Evolutionary conservation across 2,113 vertebrate species (phyloP).

Genomic region (Otis tarda): DNA sequence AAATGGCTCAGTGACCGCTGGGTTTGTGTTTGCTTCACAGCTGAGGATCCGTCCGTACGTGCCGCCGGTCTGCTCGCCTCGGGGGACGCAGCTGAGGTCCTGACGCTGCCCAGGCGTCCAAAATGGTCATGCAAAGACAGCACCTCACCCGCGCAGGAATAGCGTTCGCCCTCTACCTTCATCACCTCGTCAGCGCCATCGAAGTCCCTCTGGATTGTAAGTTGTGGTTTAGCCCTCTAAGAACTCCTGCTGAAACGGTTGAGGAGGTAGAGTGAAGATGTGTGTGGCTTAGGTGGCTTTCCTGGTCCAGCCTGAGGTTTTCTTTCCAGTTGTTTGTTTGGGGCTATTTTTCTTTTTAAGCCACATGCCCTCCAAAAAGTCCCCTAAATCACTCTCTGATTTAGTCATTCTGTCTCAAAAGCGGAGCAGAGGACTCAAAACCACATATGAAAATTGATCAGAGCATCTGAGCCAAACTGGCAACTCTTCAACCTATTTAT

Average conservation of each 20-base stretch:
- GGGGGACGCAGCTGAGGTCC: neutral
- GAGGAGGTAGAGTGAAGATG: neutral
- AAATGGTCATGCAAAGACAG: constrained; percentile 78
- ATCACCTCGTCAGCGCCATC: constrained; percentile 76
- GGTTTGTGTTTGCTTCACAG: constrained; percentile 42
- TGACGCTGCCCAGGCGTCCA: constrained; percentile 16
- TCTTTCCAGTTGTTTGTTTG: neutral
- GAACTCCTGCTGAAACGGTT: fast-evolving
- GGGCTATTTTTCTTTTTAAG: neutral
- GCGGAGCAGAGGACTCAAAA: neutral
- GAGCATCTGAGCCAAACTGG: neutral
- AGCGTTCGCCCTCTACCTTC: constrained; percentile 77
- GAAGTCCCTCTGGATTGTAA: constrained; percentile 92
- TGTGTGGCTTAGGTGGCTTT: fast-evolving
- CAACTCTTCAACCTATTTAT: neutral
- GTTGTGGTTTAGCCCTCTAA: constrained; percentile 36
- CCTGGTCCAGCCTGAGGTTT: neutral
- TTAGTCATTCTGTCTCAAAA: neutral
- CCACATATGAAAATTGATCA: neutral
- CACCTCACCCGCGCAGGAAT: constrained; percentile 53
- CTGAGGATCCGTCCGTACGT: constrained; percentile 19
- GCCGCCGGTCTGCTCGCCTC: neutral
- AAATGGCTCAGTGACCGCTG: neutral
- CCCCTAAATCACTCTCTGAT: neutral
- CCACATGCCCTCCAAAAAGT: neutral